phyloP scores from a whole-genome alignment of 1,140 invertebrate genomes.

The Heterodera carotae region DNA sequence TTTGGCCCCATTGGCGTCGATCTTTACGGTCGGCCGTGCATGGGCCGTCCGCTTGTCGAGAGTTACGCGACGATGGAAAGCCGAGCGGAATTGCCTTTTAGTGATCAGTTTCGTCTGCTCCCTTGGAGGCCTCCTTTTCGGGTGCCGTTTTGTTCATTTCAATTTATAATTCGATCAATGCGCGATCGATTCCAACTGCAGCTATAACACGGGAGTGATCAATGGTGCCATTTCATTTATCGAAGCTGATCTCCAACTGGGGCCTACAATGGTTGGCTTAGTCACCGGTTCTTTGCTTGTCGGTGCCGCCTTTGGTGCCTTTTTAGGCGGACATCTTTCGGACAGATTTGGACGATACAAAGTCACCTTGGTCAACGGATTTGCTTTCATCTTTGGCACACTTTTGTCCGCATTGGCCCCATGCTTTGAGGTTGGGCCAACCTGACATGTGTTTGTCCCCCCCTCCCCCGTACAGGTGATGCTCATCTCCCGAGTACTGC shows the following conservation, averaged over 20 bases:
- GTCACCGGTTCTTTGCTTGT: constrained; percentile 23
- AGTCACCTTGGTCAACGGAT: constrained; percentile 15
- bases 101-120: not conserved
- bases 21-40: too few species aligned
- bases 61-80: not conserved
- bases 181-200: not conserved
- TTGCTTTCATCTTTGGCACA: constrained; percentile 19
- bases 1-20: too few species aligned
- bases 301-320: constrained; percentile 23
- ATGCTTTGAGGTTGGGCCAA: constrained; percentile 1
- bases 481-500: constrained; percentile 10
- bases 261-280: not conserved
- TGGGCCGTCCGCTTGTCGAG: too few species aligned
- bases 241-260: constrained; percentile 8
- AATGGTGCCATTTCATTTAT: constrained; percentile 23
- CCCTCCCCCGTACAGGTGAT: constrained; percentile 10
- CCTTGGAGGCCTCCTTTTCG: too few species aligned
- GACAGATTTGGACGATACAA: constrained; percentile 16
- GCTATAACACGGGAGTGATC: constrained; percentile 17
- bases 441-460: not conserved
- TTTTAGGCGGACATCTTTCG: constrained; percentile 9
- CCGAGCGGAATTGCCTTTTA: not conserved
- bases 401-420: constrained; percentile 5
- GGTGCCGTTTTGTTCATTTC: too few species aligned
- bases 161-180: too few species aligned